Evolutionary conservation across 2,797 vertebrate species (phyloP), one percentile per base, ranked within the genome.

Genomic region (Leptatherina wallacei): DNA sequence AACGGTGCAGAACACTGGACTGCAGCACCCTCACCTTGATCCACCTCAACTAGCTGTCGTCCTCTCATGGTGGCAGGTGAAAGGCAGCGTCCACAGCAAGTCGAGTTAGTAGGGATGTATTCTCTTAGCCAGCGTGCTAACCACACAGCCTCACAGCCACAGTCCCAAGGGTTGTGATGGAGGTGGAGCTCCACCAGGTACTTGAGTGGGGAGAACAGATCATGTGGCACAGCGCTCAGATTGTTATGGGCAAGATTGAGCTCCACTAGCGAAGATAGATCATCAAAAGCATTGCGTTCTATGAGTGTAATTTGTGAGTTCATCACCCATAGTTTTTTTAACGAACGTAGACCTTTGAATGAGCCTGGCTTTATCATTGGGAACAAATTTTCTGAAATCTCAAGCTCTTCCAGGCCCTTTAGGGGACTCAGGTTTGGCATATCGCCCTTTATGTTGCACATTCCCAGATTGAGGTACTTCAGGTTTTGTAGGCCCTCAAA

Each of bases 251-350:
- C 98, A 76, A 99, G 87, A 92, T 99, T 99, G 74, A 99, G 95
- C 87, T 99, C 98, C 91, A 97, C 97, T 89, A 99, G 88, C 1
- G 96, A 96, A 35, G 95, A 94, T 61, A 98, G 92, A 83, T 95
- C 97, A 3, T 99, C 98, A 60, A 99, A 99, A 83, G 97, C 97
- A 52, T 99, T 99, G 7, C 97, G 96, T 84, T 99, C 97, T 62
- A 99, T 97, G 77, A 94, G 72, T 84, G 92, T 95, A 85, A 99
- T 95, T 93, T 99, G 97, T 0, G 97, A 98, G 95, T 98, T 99
- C 98, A 99, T 99, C 68, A 99, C 96, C 98, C 98, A 99, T 40
- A 99, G 94, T 85, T 99, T 99, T 78, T 97, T 98, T 63, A 99
- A 94, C 18, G 96, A 96, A 44, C 92, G 94, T 49, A 99, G 89